These are phyloP conservation scores for Meghimatium bilineatum DNA, from an alignment of 2,888 invertebrate genomes.

Conservation along the genomic window DNA sequence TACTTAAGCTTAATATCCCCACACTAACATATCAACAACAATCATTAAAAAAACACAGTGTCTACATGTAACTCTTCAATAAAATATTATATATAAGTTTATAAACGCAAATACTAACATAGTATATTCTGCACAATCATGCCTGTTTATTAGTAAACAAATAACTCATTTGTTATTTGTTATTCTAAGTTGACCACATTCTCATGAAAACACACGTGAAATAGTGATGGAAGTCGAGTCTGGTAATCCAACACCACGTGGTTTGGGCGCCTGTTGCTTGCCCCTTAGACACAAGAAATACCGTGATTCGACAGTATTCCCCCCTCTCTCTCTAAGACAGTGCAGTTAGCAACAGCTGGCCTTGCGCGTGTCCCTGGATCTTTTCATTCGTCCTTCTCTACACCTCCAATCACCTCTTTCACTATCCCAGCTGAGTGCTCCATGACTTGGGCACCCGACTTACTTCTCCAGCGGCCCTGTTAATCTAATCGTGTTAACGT, in stretches of 20 bases:
- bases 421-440: neutral
- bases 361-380: constrained; percentile 17
- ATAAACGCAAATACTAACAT: no score
- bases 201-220: neutral
- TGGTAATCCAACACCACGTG: constrained; percentile 35
- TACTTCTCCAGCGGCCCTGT: neutral
- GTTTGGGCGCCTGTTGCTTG: constrained; percentile 37
- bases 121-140: no score
- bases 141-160: no score
- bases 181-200: neutral
- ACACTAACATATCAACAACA: no score
- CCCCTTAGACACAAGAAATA: constrained; percentile 4
- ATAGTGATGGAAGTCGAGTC: neutral
- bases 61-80: no score
- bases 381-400: neutral
- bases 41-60: no score
- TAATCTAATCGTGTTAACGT: neutral
- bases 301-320: neutral
- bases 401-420: neutral
- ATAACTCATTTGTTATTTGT: neutral
- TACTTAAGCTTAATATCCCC: no score
- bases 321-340: neutral
- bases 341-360: constrained; percentile 30
- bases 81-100: no score
- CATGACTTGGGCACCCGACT: neutral